Evolutionary conservation across 2,113 vertebrate genomes (phyloP).

Genomic region (Verasper variegatus): DNA sequence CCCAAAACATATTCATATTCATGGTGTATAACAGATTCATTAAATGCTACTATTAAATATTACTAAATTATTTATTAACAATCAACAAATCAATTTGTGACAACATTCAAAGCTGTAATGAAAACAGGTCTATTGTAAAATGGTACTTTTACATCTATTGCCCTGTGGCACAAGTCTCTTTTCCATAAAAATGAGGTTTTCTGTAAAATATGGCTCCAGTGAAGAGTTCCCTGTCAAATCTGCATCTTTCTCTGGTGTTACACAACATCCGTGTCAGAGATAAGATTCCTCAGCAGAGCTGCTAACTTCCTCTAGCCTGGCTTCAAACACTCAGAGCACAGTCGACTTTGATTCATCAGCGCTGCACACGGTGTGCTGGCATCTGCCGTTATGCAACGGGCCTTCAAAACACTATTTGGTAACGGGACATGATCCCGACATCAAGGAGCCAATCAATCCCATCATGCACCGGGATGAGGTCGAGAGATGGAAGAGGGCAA

Average conservation of each 20-base stretch:
- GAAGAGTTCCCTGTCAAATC: conserved; percentile 30
- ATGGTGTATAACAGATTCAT: too few species aligned
- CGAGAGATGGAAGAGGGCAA: conserved; percentile 23
- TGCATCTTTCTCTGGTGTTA: conserved; percentile 14
- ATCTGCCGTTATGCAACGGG: conserved; percentile 51
- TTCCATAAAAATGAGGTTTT: background rate
- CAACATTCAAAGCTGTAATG: background rate
- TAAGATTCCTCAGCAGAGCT: conserved; percentile 39
- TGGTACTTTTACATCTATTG: background rate
- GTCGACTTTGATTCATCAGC: conserved; percentile 27
- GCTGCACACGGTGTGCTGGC: conserved; percentile 21
- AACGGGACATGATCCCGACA: conserved; percentile 40
- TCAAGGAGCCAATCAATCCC: conserved; percentile 65
- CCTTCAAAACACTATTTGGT: conserved; percentile 48
- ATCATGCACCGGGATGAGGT: conserved; percentile 43
- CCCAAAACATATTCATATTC: too few species aligned
- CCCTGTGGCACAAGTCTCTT: background rate
- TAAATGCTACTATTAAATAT: too few species aligned
- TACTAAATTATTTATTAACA: too few species aligned
- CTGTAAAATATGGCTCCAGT: conserved; percentile 7
- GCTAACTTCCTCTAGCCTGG: conserved; percentile 38
- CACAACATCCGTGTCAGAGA: conserved; percentile 45
- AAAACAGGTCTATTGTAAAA: background rate
- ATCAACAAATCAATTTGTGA: too few species aligned
- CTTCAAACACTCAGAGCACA: conserved; percentile 47